A percentile compares a stretch with the other conserved stretches of the same genome.
These are phyloP conservation scores for Tetranychus cinnabarinus DNA, from an alignment of 1,140 invertebrate species.

Conservation along the genomic window DNA sequence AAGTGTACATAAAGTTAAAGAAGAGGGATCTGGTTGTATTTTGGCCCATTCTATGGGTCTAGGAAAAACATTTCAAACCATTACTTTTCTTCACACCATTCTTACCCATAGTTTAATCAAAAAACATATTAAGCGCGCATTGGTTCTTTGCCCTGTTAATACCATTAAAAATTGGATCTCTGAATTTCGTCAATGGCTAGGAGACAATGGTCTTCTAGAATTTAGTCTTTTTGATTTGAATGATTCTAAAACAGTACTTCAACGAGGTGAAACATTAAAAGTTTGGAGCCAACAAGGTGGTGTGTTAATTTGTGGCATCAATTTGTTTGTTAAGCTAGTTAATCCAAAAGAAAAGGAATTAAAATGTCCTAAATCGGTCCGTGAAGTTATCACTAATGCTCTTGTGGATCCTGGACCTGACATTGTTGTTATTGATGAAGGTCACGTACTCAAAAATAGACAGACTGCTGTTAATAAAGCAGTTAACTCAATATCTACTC, in stretches of 20 bases:
- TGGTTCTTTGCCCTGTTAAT: too few species aligned
- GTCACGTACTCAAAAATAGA: too few species aligned
- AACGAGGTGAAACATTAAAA: constrained; percentile 34
- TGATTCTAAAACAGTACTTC: not conserved
- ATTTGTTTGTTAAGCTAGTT: constrained; percentile 49
- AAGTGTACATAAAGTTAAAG: constrained; percentile 60
- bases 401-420: constrained; percentile 45
- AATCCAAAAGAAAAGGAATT: constrained; percentile 29
- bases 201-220: constrained; percentile 25
- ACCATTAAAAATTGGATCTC: constrained; percentile 82
- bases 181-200: constrained; percentile 74
- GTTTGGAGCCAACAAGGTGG: constrained; percentile 64
- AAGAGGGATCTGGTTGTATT: constrained; percentile 36
- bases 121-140: too few species aligned
- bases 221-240: constrained; percentile 1
- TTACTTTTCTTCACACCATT: too few species aligned
- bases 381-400: constrained; percentile 13
- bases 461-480: too few species aligned
- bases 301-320: too few species aligned
- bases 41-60: constrained; percentile 65
- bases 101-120: too few species aligned
- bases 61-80: constrained; percentile 44
- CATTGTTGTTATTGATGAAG: constrained; percentile 64
- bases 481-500: too few species aligned
- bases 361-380: constrained; percentile 13